phyloP scores from a whole-genome alignment of 2,888 invertebrate species.

The Homarus gammarus region DNA sequence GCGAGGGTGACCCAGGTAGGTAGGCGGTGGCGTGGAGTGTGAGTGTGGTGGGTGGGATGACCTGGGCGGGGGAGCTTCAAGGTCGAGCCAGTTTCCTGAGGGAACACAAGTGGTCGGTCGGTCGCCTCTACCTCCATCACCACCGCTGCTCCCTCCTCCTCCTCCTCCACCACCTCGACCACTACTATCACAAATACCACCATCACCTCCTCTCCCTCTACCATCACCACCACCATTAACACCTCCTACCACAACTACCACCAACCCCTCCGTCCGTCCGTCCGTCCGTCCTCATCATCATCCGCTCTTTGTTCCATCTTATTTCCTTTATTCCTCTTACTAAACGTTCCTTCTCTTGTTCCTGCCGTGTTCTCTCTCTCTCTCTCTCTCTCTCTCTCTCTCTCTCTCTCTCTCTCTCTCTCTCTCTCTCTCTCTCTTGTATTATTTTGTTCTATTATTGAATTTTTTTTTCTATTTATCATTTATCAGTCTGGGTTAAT shows the following conservation, averaged over 20 bases:
- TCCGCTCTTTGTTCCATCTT: conserved; percentile 7
- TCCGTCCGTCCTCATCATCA: neutral
- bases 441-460: too few relatives aligned
- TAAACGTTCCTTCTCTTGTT: neutral
- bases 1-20: neutral
- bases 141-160: neutral
- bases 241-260: too few relatives aligned
- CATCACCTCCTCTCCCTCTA: too few relatives aligned
- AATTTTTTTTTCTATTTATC: too few relatives aligned
- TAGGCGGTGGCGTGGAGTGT: neutral
- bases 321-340: too few relatives aligned
- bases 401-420: neutral
- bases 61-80: neutral
- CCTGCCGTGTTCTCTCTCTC: conserved; percentile 15
- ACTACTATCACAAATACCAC: too few relatives aligned
- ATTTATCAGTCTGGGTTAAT: too few relatives aligned
- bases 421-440: neutral
- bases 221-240: too few relatives aligned
- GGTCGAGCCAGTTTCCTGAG: neutral
- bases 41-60: neutral
- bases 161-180: too few relatives aligned
- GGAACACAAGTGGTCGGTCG: too few relatives aligned
- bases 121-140: neutral
- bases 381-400: conserved; percentile 20
- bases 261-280: too few relatives aligned